Percentiles rank a stretch among this genome's conserved stretches.
Conservation (phyloP, 2,113 vertebrate genomes). For the Saccopteryx bilineata region DNA sequence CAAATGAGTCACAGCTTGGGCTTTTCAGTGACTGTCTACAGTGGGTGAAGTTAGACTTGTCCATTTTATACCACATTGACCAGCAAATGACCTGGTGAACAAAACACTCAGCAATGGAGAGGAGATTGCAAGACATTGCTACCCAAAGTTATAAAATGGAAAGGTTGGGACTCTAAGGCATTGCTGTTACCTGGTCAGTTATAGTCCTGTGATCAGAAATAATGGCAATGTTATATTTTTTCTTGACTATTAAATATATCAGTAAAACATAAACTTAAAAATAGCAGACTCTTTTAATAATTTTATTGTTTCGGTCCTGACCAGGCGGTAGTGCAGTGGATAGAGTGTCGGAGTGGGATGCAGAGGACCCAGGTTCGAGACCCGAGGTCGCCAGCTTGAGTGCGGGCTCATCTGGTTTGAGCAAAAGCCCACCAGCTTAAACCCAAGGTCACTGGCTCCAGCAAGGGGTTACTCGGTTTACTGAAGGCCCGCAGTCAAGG, state of each 20-base stretch:
- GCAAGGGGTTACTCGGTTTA: no score
- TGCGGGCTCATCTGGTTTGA: no score
- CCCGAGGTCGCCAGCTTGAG: no score
- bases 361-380: no score
- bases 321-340: no score
- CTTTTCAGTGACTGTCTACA: constrained; percentile 49
- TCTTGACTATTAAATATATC: constrained; percentile 24
- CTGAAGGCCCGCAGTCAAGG: no score
- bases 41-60: not conserved
- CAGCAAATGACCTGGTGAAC: not conserved
- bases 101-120: not conserved
- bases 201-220: not conserved
- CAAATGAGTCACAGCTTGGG: constrained; percentile 42
- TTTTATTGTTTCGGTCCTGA: not conserved
- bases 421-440: no score
- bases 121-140: not conserved
- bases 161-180: not conserved
- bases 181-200: not conserved
- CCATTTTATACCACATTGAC: not conserved
- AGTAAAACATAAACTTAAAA: constrained; percentile 3
- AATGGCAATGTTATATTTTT: not conserved
- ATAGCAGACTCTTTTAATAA: not conserved
- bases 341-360: no score
- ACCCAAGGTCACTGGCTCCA: no score
- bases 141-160: not conserved